phyloP scores from a whole-genome alignment of 1,140 invertebrate species.

The Philotrypesis tridentata region DNA sequence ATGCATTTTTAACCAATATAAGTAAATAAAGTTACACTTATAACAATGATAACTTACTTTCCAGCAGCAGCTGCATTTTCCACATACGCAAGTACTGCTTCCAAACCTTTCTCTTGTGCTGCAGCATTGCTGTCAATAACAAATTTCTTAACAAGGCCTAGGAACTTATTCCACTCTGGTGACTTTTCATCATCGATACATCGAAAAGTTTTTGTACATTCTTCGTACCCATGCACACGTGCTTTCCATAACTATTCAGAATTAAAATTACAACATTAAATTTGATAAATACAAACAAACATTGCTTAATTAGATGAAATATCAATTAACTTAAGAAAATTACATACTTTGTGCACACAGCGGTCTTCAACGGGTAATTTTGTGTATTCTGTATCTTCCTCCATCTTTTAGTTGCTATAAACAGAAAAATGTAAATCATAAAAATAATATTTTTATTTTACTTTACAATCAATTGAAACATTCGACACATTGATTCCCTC shows the following conservation, averaged over 20 bases:
- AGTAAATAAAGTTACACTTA: background rate
- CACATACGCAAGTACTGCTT: slow-evolving; percentile 91
- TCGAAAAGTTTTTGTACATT: slow-evolving; percentile 90
- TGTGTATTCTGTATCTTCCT: slow-evolving; percentile 93
- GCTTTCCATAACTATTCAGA: slow-evolving; percentile 85
- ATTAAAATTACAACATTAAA: slow-evolving; percentile 32
- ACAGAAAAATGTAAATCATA: background rate
- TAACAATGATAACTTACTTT: slow-evolving; percentile 74
- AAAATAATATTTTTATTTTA: background rate
- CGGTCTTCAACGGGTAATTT: slow-evolving; percentile 94
- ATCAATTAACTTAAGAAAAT: slow-evolving; percentile 20
- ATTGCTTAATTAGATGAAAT: background rate
- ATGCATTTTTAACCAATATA: background rate
- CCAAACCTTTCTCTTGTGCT: slow-evolving; percentile 96
- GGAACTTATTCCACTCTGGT: slow-evolving; percentile 93
- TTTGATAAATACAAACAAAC: background rate
- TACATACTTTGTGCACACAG: slow-evolving; percentile 89
- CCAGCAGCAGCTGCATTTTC: slow-evolving; percentile 91
- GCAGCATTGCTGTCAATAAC: slow-evolving; percentile 95
- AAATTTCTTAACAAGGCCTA: slow-evolving; percentile 96
- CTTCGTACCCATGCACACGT: slow-evolving; percentile 93
- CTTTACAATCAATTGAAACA: background rate
- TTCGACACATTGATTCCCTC: background rate
- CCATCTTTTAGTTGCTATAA: slow-evolving; percentile 74
- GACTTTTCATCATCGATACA: slow-evolving; percentile 93